These are phyloP conservation scores for Zootoca vivipara DNA, from an alignment of 2,113 vertebrate genomes.

Conservation along the genomic window DNA sequence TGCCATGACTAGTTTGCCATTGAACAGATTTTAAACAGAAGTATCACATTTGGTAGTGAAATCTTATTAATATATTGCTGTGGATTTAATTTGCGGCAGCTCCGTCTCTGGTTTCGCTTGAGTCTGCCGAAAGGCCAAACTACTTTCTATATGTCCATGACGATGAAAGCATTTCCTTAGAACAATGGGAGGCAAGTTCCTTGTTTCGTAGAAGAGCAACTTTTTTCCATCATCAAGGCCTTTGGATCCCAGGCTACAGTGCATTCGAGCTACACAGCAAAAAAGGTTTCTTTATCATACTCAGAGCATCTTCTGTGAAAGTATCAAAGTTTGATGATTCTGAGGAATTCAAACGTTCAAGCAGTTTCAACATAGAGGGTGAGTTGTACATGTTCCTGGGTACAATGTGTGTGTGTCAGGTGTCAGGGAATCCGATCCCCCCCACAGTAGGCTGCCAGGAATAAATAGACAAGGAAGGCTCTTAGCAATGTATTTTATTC, in stretches of 20 bases:
- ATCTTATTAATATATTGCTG: background rate
- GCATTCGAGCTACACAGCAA: conserved; percentile 89
- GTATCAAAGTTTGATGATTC: conserved; percentile 87
- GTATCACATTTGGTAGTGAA: conserved; percentile 1
- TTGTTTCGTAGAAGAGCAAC: conserved; percentile 85
- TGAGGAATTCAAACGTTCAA: conserved; percentile 87
- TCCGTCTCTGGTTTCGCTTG: conserved; percentile 86
- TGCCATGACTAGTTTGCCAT: background rate
- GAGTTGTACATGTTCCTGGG: conserved; percentile 45
- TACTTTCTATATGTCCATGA: conserved; percentile 87
- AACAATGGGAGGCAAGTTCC: conserved; percentile 83
- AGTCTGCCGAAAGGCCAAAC: conserved; percentile 96
- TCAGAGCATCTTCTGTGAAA: conserved; percentile 79
- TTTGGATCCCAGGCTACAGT: conserved; percentile 88
- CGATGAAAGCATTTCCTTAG: conserved; percentile 78
- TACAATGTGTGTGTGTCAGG: too few species aligned
- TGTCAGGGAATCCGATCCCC: too few species aligned
- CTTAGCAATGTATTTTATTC: too few species aligned
- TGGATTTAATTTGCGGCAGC: conserved; percentile 73
- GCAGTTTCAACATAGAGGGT: conserved; percentile 95
- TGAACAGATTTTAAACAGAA: background rate
- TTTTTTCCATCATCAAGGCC: conserved; percentile 91
- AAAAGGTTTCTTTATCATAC: conserved; percentile 88
- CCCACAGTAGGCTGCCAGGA: too few species aligned
- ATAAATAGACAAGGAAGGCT: too few species aligned